Evolutionary conservation across 2,113 vertebrate species (phyloP).

Genomic region (Malurus elegans): DNA sequence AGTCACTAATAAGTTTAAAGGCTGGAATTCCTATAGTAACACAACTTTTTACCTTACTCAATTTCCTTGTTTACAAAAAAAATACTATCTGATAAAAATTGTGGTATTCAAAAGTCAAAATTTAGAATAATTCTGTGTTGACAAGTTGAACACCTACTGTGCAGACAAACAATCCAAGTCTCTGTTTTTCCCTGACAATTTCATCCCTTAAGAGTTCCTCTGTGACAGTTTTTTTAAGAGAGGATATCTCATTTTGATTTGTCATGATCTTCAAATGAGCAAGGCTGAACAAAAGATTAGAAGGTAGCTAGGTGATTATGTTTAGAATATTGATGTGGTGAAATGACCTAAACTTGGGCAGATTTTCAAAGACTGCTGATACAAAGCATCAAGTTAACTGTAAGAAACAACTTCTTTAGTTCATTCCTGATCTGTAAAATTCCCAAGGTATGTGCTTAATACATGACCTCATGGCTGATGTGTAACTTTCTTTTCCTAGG

Average conservation of each 20-base stretch:
- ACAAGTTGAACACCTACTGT: neutral
- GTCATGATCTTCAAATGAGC: neutral
- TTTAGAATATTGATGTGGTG: neutral
- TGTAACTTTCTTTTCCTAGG: slow-evolving; percentile 71
- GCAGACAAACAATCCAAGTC: neutral
- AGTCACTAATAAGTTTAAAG: neutral
- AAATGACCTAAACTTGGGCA: neutral
- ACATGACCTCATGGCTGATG: neutral
- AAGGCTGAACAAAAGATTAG: neutral
- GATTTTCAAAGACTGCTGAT: neutral
- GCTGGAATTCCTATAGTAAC: neutral
- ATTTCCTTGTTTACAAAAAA: neutral
- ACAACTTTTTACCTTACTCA: neutral
- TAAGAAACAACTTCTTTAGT: neutral
- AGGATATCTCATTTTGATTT: neutral
- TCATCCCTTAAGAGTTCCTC: neutral
- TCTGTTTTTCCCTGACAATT: neutral
- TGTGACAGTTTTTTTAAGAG: neutral
- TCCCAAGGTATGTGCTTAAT: neutral
- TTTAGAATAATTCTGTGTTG: neutral
- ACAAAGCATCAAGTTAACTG: neutral
- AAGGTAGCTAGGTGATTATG: neutral
- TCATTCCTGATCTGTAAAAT: neutral
- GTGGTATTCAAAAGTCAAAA: neutral
- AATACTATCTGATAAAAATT: neutral